phyloP scores from a whole-genome alignment of 2,888 invertebrate genomes.

The Marasmarcha lunaedactyla region DNA sequence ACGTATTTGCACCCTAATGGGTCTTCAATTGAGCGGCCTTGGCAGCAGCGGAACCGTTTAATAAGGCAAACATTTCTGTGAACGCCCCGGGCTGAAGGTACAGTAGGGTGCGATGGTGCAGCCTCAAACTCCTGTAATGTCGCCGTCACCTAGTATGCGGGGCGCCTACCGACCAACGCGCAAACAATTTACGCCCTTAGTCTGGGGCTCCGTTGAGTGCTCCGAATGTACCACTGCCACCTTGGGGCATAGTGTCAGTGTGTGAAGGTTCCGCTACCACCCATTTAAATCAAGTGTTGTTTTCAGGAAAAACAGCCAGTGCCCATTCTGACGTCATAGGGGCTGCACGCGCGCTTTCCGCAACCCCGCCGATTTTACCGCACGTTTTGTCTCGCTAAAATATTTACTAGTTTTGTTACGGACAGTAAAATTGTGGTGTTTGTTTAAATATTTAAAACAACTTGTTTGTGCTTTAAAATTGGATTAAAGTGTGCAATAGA shows the following conservation, averaged over 20 bases:
- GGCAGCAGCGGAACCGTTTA: constrained; percentile 37
- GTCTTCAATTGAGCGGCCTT: constrained; percentile 14
- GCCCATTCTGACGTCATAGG: constrained; percentile 21
- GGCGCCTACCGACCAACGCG: too few species aligned
- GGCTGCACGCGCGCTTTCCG: constrained; percentile 22
- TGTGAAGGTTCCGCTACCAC: constrained; percentile 60
- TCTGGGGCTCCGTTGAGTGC: constrained; percentile 23
- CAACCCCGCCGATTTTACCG: background rate
- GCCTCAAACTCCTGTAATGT: too few species aligned
- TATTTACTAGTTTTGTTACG: too few species aligned
- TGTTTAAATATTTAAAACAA: too few species aligned
- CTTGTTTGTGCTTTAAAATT: too few species aligned
- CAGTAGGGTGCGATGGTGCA: too few species aligned
- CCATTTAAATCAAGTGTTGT: constrained; percentile 58
- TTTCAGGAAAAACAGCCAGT: constrained; percentile 38
- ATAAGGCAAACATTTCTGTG: constrained; percentile 54
- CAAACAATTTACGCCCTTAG: too few species aligned
- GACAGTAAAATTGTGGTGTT: too few species aligned
- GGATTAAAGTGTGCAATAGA: too few species aligned
- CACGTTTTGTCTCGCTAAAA: too few species aligned
- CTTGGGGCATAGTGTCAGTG: constrained; percentile 61
- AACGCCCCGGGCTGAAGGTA: constrained; percentile 30
- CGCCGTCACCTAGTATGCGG: too few species aligned
- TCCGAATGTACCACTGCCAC: constrained; percentile 65
- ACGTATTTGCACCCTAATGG: background rate